These are phyloP conservation scores for Falcunculus frontatus DNA, from an alignment of 2,113 vertebrate genomes.

Conservation along the genomic window DNA sequence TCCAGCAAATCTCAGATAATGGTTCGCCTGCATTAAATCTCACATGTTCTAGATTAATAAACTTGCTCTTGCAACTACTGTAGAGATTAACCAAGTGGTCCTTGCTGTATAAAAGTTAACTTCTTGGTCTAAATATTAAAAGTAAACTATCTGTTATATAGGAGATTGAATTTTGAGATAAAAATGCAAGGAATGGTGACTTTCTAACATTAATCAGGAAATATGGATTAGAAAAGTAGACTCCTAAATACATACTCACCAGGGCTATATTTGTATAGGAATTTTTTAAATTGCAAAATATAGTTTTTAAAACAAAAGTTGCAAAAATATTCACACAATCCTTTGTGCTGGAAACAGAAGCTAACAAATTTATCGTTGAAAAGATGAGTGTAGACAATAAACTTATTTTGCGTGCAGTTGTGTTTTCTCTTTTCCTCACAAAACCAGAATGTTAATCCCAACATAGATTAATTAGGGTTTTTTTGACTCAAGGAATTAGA, in stretches of 20 bases:
- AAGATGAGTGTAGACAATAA: background rate
- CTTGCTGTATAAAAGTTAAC: background rate
- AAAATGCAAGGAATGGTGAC: background rate
- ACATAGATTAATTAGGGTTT: background rate
- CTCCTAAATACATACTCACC: background rate
- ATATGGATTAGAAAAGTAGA: background rate
- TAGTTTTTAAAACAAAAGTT: background rate
- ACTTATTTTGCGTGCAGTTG: background rate
- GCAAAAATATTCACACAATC: background rate
- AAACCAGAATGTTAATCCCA: background rate
- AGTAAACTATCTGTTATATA: background rate
- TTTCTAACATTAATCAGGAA: background rate
- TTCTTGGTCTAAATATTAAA: background rate
- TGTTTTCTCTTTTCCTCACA: background rate
- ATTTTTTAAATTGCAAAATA: background rate
- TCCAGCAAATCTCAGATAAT: slow-evolving; percentile 52
- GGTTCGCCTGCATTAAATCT: slow-evolving; percentile 46
- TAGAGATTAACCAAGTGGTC: background rate
- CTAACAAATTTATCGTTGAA: background rate
- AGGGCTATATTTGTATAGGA: background rate
- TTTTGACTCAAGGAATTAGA: background rate
- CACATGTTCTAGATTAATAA: background rate
- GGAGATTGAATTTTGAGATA: background rate
- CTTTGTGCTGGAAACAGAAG: background rate
- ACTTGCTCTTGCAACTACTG: background rate